Evolutionary conservation across 2,797 vertebrate species (phyloP).

Genomic region (Chiloscyllium punctatum): DNA sequence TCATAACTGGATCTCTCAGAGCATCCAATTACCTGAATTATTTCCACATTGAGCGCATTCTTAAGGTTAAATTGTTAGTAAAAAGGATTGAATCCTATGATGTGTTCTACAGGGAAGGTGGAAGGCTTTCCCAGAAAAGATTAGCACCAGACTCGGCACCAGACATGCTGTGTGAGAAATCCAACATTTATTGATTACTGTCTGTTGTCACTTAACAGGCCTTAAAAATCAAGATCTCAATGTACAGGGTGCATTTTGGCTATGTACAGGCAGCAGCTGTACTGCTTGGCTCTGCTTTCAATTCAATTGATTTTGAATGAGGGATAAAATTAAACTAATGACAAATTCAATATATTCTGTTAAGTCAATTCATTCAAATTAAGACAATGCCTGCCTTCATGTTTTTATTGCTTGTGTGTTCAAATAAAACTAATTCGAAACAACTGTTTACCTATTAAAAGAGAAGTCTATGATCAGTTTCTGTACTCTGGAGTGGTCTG

Average conservation of each 20-base stretch:
- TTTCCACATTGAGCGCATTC: neutral
- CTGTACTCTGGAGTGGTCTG: neutral
- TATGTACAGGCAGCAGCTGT: neutral
- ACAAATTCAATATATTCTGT: neutral
- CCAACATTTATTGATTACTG: neutral
- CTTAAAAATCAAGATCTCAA: neutral
- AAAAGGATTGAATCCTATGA: neutral
- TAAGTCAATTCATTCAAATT: neutral
- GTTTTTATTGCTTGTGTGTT: slow-evolving; percentile 12
- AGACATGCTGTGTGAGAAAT: neutral
- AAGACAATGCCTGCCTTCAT: neutral
- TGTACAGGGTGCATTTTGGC: neutral
- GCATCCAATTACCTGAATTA: neutral
- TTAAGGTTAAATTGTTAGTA: neutral
- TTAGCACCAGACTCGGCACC: neutral
- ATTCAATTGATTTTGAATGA: slow-evolving; percentile 16
- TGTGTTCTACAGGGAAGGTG: neutral
- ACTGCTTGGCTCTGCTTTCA: neutral
- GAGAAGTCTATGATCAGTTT: neutral
- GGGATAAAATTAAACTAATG: neutral
- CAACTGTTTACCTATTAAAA: slow-evolving; percentile 26
- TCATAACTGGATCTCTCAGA: neutral
- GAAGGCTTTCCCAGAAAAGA: neutral
- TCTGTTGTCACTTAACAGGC: neutral
- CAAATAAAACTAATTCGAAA: slow-evolving; percentile 21